Evolutionary conservation across 2,113 vertebrate genomes (phyloP), one percentile per base, ranked within the genome.

Genomic region (Geococcyx californianus): DNA sequence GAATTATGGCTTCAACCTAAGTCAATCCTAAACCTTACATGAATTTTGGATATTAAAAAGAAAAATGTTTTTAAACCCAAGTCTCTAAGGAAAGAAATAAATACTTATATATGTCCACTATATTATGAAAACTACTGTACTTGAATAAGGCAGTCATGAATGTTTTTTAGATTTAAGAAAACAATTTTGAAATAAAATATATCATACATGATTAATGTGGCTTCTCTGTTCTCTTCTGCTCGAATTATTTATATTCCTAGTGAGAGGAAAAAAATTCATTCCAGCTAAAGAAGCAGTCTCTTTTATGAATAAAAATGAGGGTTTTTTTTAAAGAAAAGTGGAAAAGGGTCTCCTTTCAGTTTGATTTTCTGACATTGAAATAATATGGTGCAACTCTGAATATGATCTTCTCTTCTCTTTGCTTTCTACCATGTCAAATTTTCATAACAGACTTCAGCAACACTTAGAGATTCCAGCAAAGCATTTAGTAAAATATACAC

Each of bases 91-190:
- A 79, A 92, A 95, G 92, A 96, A 97, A 96, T 95, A 97, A 97
- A 97, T 97, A 96, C 94, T 96, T 97, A 97, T 96, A 95, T 95
- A 86, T 93, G 95, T 95, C 93, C 87, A 89, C 60, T 82, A 26
- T 58, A 7, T 95, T 96, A 95, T 95, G 92, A 92, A 91, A 97
- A 97, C 95, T 96, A 94, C 92, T 87, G 92, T 84, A 70, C 85
- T 86, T 82, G 64, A 94, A 68, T 62, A 54, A 87, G 93, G 91
- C 89, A 73, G 76, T 90, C 86, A 64, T 90, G 96, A 96, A 96
- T 97, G 96, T 96, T 97, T 97, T 97, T 96, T 96, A 94, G 94
- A 97, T 97, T 96, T 96, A 95, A 93, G 94, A 89, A 94, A 95
- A 92, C 68, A 77, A 94, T 96, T 89, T 90, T 90, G 66, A 94